phyloP scores from a whole-genome alignment of 2,797 vertebrate genomes.

The Sebastes vulpes region DNA sequence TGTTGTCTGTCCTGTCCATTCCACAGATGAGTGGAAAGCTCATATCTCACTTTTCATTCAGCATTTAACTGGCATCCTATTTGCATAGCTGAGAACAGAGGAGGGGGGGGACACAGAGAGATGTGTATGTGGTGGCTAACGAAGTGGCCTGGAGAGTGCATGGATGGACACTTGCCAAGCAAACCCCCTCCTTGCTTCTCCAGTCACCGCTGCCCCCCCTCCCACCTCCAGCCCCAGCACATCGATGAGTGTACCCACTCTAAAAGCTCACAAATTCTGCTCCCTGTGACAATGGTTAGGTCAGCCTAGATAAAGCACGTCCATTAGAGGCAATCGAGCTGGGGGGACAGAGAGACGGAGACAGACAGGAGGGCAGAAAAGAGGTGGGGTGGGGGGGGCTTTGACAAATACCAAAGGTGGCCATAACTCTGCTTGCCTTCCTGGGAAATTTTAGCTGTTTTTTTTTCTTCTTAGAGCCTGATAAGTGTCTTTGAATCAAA shows the following conservation, averaged over 20 bases:
- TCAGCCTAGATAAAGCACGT: slow-evolving; percentile 88
- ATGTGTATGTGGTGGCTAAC: slow-evolving; percentile 56
- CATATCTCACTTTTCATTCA: slow-evolving; percentile 74
- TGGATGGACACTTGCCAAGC: slow-evolving; percentile 83
- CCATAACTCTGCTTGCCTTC: slow-evolving; percentile 82
- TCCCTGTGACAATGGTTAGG: slow-evolving; percentile 86
- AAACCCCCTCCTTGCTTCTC: slow-evolving; percentile 42
- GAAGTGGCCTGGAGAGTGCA: slow-evolving; percentile 82
- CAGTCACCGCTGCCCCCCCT: slow-evolving; percentile 18
- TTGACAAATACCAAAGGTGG: slow-evolving; percentile 77
- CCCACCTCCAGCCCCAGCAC: slow-evolving; percentile 9
- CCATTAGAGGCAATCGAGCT: slow-evolving; percentile 87
- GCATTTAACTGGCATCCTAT: slow-evolving; percentile 74
- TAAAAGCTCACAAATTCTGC: slow-evolving; percentile 88
- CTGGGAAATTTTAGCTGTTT: slow-evolving; percentile 69
- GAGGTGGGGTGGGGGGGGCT: slow-evolving; percentile 20
- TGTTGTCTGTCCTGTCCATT: slow-evolving; percentile 14
- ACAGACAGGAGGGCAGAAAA: slow-evolving; percentile 68
- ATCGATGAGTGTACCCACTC: slow-evolving; percentile 80
- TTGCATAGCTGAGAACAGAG: slow-evolving; percentile 72
- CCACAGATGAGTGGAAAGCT: slow-evolving; percentile 56
- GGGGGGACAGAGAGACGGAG: slow-evolving; percentile 63
- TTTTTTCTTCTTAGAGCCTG: slow-evolving; percentile 37
- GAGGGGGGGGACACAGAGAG: background rate
- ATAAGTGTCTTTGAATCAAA: slow-evolving; percentile 82